A percentile compares a stretch with the other conserved stretches of the same genome.
Evolutionary conservation across 2,797 vertebrate genomes (phyloP).

Genomic region (Crypturellus tataupa): DNA sequence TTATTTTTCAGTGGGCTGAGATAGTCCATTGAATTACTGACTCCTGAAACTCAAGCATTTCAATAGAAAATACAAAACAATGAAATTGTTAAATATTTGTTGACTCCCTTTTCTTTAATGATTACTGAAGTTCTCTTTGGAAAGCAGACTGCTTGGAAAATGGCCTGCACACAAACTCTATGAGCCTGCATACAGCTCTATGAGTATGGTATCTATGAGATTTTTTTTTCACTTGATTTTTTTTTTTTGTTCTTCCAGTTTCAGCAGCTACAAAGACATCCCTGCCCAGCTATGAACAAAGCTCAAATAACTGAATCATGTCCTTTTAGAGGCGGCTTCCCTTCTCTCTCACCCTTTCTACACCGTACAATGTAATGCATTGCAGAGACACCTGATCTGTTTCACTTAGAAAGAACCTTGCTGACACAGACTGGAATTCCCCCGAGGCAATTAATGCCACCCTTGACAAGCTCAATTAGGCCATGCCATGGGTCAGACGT

Average conservation of each 20-base stretch:
- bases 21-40: neutral
- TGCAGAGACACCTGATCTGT: neutral
- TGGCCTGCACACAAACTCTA: accelerated
- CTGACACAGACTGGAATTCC: neutral
- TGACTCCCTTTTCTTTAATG: neutral
- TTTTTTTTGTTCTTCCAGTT: neutral
- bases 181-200: too few relatives aligned
- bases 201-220: neutral
- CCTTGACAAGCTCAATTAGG: neutral
- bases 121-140: neutral
- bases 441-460: neutral
- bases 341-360: neutral
- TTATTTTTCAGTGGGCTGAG: neutral
- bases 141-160: neutral
- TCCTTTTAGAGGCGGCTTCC: neutral
- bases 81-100: neutral
- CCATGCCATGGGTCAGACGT: neutral
- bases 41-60: neutral
- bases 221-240: neutral
- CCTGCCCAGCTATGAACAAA: neutral
- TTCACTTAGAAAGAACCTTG: accelerated
- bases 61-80: neutral
- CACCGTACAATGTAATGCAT: neutral
- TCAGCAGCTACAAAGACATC: neutral
- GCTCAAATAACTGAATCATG: accelerated